Percentiles rank a stretch among this genome's conserved stretches.
Conservation (phyloP, 2,797 vertebrate species). For the Sebastes cheni region DNA sequence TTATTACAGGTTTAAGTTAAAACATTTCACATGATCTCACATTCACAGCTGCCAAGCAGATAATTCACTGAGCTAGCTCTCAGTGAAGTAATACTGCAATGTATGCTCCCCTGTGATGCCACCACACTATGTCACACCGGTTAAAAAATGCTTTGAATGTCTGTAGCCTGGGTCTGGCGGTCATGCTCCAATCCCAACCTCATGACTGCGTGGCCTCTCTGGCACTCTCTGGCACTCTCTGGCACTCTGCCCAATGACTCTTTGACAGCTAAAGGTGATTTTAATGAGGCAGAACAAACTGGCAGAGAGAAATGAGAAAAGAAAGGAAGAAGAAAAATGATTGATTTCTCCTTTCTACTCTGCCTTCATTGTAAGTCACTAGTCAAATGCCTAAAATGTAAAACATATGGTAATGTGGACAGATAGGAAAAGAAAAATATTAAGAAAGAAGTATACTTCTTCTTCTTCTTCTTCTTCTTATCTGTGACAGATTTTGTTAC, state of each 20-base stretch:
- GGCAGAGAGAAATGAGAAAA: slow-evolving; percentile 18
- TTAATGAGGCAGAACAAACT: slow-evolving; percentile 70
- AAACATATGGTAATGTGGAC: slow-evolving; percentile 53
- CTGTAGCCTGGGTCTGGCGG: slow-evolving; percentile 15
- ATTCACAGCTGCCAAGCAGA: background rate
- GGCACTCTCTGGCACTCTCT: slow-evolving; percentile 45
- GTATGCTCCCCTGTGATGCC: slow-evolving; percentile 19
- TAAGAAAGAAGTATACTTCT: background rate
- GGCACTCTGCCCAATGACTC: slow-evolving; percentile 30
- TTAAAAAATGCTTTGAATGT: slow-evolving; percentile 48
- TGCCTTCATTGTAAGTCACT: slow-evolving; percentile 18
- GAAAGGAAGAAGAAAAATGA: slow-evolving; percentile 29
- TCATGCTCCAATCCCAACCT: slow-evolving; percentile 60
- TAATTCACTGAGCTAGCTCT: background rate
- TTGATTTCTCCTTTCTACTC: slow-evolving; percentile 26
- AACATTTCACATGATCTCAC: background rate
- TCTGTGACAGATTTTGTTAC: slow-evolving; percentile 23
- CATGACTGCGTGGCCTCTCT: slow-evolving; percentile 50
- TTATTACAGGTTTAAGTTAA: background rate
- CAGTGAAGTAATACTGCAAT: background rate
- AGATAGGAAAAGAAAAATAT: slow-evolving; percentile 13
- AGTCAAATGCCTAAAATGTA: slow-evolving; percentile 38
- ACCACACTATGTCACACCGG: slow-evolving; percentile 22
- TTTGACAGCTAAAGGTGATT: slow-evolving; percentile 42
- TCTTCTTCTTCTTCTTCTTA: too few relatives aligned